Base-by-base conservation (phyloP, 2,113 vertebrate species). In the Pan troglodytes region DNA sequence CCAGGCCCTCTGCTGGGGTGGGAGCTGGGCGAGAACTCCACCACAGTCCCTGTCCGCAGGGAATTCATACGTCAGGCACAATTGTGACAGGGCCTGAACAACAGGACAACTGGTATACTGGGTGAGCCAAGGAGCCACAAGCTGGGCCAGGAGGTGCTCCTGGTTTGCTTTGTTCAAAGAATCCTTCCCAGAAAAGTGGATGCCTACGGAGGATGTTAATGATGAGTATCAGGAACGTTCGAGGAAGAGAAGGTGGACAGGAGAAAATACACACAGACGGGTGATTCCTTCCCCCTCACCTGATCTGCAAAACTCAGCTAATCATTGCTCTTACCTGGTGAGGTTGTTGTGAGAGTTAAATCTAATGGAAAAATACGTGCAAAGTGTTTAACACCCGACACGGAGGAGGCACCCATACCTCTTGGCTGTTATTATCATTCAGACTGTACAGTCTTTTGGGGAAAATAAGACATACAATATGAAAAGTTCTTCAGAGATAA, bases 191-290 rank as follows among this genome's bases (percentile, higher is more conserved):
- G 52, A 22, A 18, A 50, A 50, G 70, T 10, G 72, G 92, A 5
- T 17, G 27, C 38, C 10, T n/a, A 27, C 27, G 25, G 55, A 38
- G 22, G 20, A 50, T 4, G 23, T 84, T 40, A 45, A 57, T 25
- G 22, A 75, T 4, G 25, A 76, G 45, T 23, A 7, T 55, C 20
- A 11, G 32, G 23, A 83, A 40, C 32, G 32, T 48, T 88, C 0
- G 1, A 18, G 59, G 27, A 30, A 8, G 11, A 76, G 50, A 40
- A 50, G 14, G 32, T 16, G 25, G 16, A 17, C 9, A 35, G 22
- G 48, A 43, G 13, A 13, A 72, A 52, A 14, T 1, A 3, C 0
- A 7, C 57, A 35, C 0, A 32, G 18, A 0, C 14, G 27, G 35
- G 75, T 32, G 20, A 25, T 32, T n/a, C 18, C 23, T 50, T 45